phyloP scores from a whole-genome alignment of 2,888 invertebrate species.

The Eupithecia subumbrata region DNA sequence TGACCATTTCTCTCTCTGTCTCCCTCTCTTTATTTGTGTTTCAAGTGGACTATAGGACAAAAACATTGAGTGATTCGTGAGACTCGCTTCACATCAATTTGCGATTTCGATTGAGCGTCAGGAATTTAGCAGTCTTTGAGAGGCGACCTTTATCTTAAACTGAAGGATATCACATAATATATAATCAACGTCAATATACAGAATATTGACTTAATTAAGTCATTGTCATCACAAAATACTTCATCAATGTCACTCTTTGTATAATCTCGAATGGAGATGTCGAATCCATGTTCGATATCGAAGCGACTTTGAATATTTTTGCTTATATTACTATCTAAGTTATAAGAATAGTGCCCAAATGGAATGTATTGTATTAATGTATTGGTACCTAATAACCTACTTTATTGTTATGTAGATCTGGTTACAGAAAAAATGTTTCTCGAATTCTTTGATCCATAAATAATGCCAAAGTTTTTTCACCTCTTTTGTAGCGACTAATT shows the following conservation, averaged over 20 bases:
- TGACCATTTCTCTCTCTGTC: no score
- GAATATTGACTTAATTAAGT: slow-evolving; percentile 56
- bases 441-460: background rate
- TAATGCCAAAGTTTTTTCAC: background rate
- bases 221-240: slow-evolving; percentile 51
- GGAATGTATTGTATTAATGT: background rate
- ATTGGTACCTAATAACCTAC: background rate
- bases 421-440: background rate
- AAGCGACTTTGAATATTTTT: background rate
- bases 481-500: background rate
- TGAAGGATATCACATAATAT: slow-evolving; percentile 41
- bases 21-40: no score
- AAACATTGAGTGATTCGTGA: no score
- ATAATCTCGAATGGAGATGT: background rate
- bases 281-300: background rate
- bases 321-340: background rate
- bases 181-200: slow-evolving; percentile 45
- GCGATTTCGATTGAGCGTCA: background rate
- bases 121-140: background rate
- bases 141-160: slow-evolving; percentile 6
- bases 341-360: background rate
- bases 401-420: background rate
- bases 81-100: background rate
- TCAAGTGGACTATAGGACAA: no score
- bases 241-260: slow-evolving; percentile 44